phyloP scores from a whole-genome alignment of 2,797 vertebrate species.

The Hippocampus kuda region DNA sequence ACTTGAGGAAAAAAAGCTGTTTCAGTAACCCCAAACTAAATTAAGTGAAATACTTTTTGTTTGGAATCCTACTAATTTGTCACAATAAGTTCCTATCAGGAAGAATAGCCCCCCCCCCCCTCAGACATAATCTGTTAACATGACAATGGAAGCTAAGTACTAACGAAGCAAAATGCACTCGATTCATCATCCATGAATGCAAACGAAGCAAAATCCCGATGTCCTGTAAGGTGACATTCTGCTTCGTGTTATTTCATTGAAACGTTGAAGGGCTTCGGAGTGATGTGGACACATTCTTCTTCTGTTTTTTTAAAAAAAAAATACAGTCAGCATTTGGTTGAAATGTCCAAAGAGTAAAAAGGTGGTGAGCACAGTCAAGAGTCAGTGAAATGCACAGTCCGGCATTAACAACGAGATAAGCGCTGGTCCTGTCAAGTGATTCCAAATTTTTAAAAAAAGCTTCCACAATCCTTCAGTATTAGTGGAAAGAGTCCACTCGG shows the following conservation, averaged over 20 bases:
- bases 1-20: no score
- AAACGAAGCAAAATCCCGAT: background rate
- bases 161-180: background rate
- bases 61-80: background rate
- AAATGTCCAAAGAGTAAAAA: constrained; percentile 5
- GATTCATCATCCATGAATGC: background rate
- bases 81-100: background rate
- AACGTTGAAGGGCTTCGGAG: background rate
- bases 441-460: constrained; percentile 43
- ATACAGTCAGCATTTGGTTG: background rate
- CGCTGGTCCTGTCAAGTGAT: constrained; percentile 43
- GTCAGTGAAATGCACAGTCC: constrained; percentile 20
- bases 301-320: background rate
- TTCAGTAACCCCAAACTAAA: no score
- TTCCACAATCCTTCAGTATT: constrained; percentile 12
- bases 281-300: background rate
- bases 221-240: constrained; percentile 3
- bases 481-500: constrained; percentile 37
- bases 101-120: background rate
- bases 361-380: no score
- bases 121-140: background rate
- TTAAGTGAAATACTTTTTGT: background rate
- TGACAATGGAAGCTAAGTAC: background rate
- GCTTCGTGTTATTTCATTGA: background rate
- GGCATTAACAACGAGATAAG: background rate